A percentile compares a stretch with the other conserved stretches of the same genome.
phyloP scores from a whole-genome alignment of 1,140 invertebrate genomes.

The Listronotus bonariensis region DNA sequence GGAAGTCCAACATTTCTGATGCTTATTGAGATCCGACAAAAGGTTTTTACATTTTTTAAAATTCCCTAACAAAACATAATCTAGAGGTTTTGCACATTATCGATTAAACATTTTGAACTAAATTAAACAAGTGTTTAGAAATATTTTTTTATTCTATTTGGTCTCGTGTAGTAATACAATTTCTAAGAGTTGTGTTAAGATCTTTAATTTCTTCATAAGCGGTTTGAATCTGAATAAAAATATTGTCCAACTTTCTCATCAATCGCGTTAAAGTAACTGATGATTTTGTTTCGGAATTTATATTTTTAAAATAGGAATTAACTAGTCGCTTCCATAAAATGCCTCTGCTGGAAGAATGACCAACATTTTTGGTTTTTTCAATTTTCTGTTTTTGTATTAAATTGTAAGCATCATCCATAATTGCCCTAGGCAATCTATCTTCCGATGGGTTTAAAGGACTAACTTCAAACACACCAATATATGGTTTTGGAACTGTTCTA shows the following conservation, averaged over 20 bases:
- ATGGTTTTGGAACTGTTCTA: constrained; percentile 27
- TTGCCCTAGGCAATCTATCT: constrained; percentile 22
- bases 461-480: constrained; percentile 26
- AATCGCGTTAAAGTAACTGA: background rate
- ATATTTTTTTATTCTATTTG: no score
- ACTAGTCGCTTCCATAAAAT: constrained; percentile 2
- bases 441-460: constrained; percentile 33
- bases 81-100: no score
- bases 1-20: no score
- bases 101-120: no score
- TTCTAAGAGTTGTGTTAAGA: no score
- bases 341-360: constrained; percentile 2
- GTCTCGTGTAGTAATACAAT: no score
- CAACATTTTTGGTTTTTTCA: background rate
- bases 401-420: constrained; percentile 27
- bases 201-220: no score
- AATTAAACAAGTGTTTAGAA: no score
- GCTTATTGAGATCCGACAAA: no score
- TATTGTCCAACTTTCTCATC: constrained; percentile 5
- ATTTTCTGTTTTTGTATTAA: constrained; percentile 15
- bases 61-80: no score
- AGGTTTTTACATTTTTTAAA: no score
- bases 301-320: constrained; percentile 1
- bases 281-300: background rate
- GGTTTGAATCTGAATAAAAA: background rate